Evolutionary conservation across 2,888 invertebrate species (phyloP), one percentile per base, ranked within the genome.

Genomic region (Gerosis bhagava): DNA sequence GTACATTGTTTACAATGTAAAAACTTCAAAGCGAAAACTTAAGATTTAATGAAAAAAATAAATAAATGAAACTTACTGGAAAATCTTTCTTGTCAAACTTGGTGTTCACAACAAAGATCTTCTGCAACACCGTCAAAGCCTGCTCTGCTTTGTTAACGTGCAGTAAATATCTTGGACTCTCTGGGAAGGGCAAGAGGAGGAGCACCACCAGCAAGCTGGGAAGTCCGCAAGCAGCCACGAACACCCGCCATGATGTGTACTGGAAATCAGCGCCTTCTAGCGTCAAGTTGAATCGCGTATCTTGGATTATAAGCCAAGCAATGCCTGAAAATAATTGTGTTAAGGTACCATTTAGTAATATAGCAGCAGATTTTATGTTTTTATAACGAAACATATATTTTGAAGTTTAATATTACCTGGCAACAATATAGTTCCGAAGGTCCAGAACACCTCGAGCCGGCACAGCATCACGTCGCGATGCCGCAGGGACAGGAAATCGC

Each of bases 161-260:
- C 32, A 92, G 77, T 53, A 91, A 65, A 63, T 89, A 91, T 51
- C 91, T 72, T 0, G 91, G 92, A 12, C 91, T 90, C 73, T 92
- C 91, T 0, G 91, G 91, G 62, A 91, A 83, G 0, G 90, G 89
- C n/a, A 82, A 57, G 19, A 91, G 69, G 5, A 90, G 66, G 29
- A 89, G 57, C 25, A 87, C 83, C 44, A 91, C 90, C 40, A 91
- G 57, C 15, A 91, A 68, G 35, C 90, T 90, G 1, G 92, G 92
- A 16, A 90, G 63, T 0, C 92, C 90, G 53, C 92, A 92, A 1
- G 93, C 83, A 0, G 91, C 88, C 16, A 93, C 89, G 63, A 93
- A 93, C 10, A 92, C 83, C 2, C 93, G 72, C 93, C 93, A 93
- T 0, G 93, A 91, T 1, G 84, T 90, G 66, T 91, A 91, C 43